A percentile compares a stretch with the other conserved stretches of the same genome.
These are phyloP conservation scores for Rhimphoctona megacephalus DNA, from an alignment of 2,888 invertebrate genomes.

Conservation along the genomic window DNA sequence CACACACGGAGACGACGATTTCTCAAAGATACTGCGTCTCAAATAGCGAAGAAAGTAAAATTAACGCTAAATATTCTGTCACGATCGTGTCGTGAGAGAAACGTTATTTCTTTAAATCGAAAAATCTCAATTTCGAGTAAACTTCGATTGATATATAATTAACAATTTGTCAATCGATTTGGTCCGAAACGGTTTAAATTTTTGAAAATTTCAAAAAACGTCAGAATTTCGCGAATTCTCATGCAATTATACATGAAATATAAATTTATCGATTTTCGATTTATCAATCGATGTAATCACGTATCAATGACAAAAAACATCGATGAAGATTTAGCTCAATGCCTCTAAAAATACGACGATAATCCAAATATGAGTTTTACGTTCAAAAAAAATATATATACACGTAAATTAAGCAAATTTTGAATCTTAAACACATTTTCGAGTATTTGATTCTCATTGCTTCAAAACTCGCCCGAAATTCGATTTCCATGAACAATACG, in stretches of 20 bases:
- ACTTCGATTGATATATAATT: not conserved
- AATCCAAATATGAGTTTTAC: not conserved
- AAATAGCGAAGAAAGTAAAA: conserved; percentile 41
- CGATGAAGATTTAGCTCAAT: not conserved
- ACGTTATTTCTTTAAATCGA: not conserved
- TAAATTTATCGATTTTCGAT: not conserved
- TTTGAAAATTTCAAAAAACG: not conserved
- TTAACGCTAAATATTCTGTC: conserved; percentile 15
- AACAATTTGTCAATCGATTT: not conserved
- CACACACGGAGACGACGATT: conserved; percentile 67
- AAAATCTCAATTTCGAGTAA: not conserved
- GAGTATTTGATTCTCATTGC: not conserved
- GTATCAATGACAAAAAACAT: not conserved
- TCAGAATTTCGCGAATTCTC: not conserved
- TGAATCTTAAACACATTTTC: not conserved
- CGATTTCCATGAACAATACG: not conserved
- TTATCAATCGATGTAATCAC: not conserved
- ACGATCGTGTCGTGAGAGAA: not conserved
- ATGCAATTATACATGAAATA: not conserved
- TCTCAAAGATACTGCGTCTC: conserved; percentile 68
- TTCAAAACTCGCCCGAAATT: not conserved
- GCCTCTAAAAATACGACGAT: not conserved
- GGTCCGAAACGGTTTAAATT: not conserved
- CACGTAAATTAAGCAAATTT: not conserved
- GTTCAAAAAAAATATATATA: not conserved